Percentiles rank a stretch among this genome's conserved stretches.
Evolutionary conservation across 2,888 invertebrate species (phyloP).

Genomic region (Aphidoletes aphidimyza): DNA sequence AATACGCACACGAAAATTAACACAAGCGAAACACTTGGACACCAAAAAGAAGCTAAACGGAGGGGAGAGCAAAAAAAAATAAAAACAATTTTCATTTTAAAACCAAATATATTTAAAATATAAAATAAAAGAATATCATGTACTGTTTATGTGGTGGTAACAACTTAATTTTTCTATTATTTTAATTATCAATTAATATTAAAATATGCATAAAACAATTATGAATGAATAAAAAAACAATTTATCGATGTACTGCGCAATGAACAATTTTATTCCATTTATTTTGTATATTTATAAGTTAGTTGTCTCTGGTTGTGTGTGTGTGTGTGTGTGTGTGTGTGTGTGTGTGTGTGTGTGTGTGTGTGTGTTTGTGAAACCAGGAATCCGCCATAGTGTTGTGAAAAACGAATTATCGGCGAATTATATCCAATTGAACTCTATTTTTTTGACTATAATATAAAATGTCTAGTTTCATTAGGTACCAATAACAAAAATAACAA

Average conservation of each 20-base stretch:
- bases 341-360: too few relatives aligned
- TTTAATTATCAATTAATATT: constrained; percentile 49
- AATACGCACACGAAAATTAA: not conserved
- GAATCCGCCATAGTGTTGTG: not conserved
- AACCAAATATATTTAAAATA: not conserved
- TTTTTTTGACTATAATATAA: too few relatives aligned
- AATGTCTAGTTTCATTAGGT: constrained; percentile 9
- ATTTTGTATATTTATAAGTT: too few relatives aligned
- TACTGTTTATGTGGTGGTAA: not conserved
- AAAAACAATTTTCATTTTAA: constrained; percentile 2
- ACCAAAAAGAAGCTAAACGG: too few relatives aligned
- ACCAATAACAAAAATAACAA: too few relatives aligned
- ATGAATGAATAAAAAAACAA: constrained; percentile 27
- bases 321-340: too few relatives aligned
- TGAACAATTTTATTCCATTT: not conserved
- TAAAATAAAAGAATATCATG: not conserved
- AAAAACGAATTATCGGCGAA: not conserved
- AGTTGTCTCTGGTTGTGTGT: too few relatives aligned
- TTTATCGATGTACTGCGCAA: not conserved
- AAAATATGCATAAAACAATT: constrained; percentile 36
- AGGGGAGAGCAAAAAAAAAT: not conserved
- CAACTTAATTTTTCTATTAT: constrained; percentile 46
- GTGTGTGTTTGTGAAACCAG: too few relatives aligned
- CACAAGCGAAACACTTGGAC: too few relatives aligned
- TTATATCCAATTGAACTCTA: constrained; percentile 30